phyloP scores from a whole-genome alignment of 1,140 invertebrate genomes.

The Phymastichus coffea region DNA sequence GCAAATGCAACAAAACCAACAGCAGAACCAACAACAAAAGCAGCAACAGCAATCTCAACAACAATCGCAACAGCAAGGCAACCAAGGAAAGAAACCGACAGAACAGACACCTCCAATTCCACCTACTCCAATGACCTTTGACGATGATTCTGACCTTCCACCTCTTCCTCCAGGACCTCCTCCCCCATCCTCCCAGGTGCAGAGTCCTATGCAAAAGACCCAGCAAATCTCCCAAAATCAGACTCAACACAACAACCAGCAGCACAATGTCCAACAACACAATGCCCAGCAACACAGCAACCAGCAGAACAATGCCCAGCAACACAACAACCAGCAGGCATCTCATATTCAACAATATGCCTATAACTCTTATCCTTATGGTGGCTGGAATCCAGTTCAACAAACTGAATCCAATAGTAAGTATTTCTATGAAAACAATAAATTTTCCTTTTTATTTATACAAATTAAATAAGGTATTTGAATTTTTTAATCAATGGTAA shows the following conservation, averaged over 20 bases:
- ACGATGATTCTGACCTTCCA: conserved; percentile 53
- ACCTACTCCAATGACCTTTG: conserved; percentile 47
- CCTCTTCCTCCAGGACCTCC: conserved; percentile 54
- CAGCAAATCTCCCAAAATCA: conserved; percentile 53
- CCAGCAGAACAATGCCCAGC: conserved; percentile 50
- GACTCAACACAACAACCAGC: conserved; percentile 19
- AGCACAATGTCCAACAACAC: conserved; percentile 42
- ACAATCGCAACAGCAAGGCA: conserved; percentile 39
- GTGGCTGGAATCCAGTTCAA: conserved; percentile 46
- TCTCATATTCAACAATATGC: conserved; percentile 44
- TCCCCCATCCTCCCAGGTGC: conserved; percentile 55
- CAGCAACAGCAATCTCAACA: conserved; percentile 36
- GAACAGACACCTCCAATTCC: conserved; percentile 46
- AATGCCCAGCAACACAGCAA: conserved; percentile 46
- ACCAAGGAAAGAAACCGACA: conserved; percentile 40
- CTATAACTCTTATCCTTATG: conserved; percentile 44
- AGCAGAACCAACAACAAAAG: conserved; percentile 35
- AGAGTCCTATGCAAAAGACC: conserved; percentile 39
- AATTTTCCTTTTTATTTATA: too few relatives aligned
- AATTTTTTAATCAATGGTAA: too few relatives aligned
- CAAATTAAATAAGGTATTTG: too few relatives aligned
- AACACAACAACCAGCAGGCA: conserved; percentile 43
- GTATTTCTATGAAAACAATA: conserved; percentile 23
- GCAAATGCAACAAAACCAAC: conserved; percentile 41
- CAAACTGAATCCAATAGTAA: conserved; percentile 42